Base-by-base conservation (phyloP, 2,797 vertebrate species). In the Galago senegalensis region DNA sequence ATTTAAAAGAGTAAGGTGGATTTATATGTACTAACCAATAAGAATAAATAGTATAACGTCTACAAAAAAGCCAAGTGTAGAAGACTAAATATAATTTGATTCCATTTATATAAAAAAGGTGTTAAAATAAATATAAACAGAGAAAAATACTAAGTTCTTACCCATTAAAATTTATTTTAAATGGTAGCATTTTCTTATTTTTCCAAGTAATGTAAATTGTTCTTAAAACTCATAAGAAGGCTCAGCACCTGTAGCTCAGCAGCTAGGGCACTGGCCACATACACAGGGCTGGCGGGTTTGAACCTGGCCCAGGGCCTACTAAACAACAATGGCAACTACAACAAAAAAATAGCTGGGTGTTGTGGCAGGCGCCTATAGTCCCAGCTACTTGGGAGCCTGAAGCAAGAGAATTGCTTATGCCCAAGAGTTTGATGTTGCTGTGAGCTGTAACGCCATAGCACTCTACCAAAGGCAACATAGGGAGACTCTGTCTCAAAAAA, bases 1-100 rank as follows among this genome's bases (percentile, higher is more conserved):
- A 63, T 87, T 91, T 93, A 87, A 93, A 80, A 96, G n/a, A 86
- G 25, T 53, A 93, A 53, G 75, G 43, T 17, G 11, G 23, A 75
- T 67, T 7, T 80, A 56, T 53, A 34, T 40, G 34, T 34, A 70
- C 37, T 49, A 43, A 92, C 21, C 53, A 88, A 89, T 65, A 89
- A 77, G 77, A 46, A 93, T 60, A 56, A 76, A 58, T 40, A 84
- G 23, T 29, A 31, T 3, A 65, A 80, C 92, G 27, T 43, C 79
- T 53, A 75, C 46, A 87, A 87, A 37, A 79, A 75, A 77, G 4
- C 23, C n/a, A 94, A 60, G 21, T 92, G 37, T n/a, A 84, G 27
- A 23, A 84, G 37, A 84, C 6, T 79, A 31, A 69, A 53, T 86
- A 91, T 43, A 25, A 94, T 58, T 46, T 88, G 31, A 73, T 49